Evolutionary conservation across 2,797 vertebrate genomes (phyloP), one percentile per base, ranked within the genome.

Genomic region (Smutsia gigantea): DNA sequence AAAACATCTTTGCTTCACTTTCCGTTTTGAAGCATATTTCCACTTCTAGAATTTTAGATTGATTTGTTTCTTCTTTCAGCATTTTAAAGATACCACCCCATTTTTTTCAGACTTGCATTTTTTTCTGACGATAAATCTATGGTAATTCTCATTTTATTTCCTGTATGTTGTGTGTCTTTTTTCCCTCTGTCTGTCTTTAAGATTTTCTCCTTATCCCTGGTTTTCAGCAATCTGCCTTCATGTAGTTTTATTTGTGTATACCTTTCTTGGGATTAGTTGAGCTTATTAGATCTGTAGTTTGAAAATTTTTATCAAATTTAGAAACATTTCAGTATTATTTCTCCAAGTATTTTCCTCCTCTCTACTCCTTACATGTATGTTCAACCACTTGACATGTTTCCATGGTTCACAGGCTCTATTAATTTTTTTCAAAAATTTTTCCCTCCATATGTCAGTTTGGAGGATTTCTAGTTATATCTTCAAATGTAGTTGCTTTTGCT

Each of bases 1-100:
- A 81, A 81, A 96, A 39, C 6, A 25, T 51, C 81, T 89, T 92
- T 85, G 84, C 25, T 75, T 78, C 61, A 69, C 27, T 64, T 86
- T 92, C 46, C 34, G 37, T 82, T 90, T 42, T 74, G 87, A 81
- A 74, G n/a, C 13, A 31, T 81, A 74, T 90, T 86, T 59, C 53
- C 82, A 55, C 17, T 53, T 51, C 18, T n/a, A 57, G 71, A 85
- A 69, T 49, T 78, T 19, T n/a, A 27, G 46, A 42, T 72, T 78
- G 23, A 57, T 84, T 77, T 37, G 1, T 59, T 78, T 72, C 72
- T 46, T 14, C 31, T 82, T 63, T 82, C 19, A 87, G 39, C 46
- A 46, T 37, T 83, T 49, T 21, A 77, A 77, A 55, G 53, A 68
- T 34, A 6, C 37, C 49, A 53, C 68, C 82, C 25, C 25, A 31